A percentile compares a stretch with the other conserved stretches of the same genome.
Conservation (phyloP, 2,888 invertebrate genomes). For the Pristionchus maxplancki region DNA sequence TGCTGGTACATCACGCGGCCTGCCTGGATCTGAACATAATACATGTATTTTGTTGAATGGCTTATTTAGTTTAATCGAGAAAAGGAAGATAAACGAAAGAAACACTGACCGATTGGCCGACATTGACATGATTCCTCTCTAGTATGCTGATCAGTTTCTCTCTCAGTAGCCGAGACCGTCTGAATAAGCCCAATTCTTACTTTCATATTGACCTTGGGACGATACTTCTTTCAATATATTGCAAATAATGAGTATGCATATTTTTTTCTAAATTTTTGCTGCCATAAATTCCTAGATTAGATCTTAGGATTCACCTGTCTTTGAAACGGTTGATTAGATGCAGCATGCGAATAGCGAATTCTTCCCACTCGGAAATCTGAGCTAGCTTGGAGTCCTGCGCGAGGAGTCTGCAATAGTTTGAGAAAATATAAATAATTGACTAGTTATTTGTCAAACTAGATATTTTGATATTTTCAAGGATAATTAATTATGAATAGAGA, state of each 20-base stretch:
- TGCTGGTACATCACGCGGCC: not conserved
- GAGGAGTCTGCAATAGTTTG: not conserved
- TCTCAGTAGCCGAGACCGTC: not conserved
- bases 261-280: no score
- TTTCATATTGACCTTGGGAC: no score
- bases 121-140: not conserved
- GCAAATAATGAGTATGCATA: no score
- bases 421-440: no score
- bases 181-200: no score
- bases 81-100: not conserved
- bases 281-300: no score
- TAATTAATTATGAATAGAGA: not conserved
- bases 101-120: not conserved
- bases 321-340: not conserved
- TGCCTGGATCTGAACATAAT: not conserved
- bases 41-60: no score
- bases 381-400: not conserved
- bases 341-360: not conserved
- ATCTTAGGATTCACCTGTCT: not conserved
- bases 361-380: not conserved
- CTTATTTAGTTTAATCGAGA: no score
- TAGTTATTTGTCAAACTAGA: no score
- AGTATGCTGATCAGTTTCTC: not conserved
- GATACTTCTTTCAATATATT: no score
- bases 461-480: no score